Base-by-base conservation (phyloP, 2,888 invertebrate species). In the Macropis europaea region DNA sequence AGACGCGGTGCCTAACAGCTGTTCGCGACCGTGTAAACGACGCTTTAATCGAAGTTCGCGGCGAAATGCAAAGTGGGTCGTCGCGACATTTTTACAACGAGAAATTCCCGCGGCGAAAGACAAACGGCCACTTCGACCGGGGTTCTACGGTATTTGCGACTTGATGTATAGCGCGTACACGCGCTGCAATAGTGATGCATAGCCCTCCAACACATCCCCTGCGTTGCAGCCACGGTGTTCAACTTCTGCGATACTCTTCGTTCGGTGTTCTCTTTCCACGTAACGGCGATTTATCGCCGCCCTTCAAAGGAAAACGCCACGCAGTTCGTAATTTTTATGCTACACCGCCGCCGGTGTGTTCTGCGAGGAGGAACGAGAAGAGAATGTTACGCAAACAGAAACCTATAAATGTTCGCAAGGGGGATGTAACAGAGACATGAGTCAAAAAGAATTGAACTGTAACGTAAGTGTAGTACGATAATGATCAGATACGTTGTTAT, bases 241-340 rank as follows among this genome's bases (percentile, higher is more conserved):
- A 42, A 26, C 60, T 40, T 30, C 45, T 26, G 7, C 48, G 34
- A 48, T 52, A 52, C 45, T 40, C 32, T n/a, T n/a, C 45, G 45
- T 28, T 5, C 45, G 47, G 30, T 56, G 54, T 56, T 56, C 59
- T 30, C 48, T 42, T 26, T 7, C 28, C 59, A 34, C 61, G 36
- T 38, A 47, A 42, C 67, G 26, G 62, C 62, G 42, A 68, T 68
- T 68, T 68, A 68, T 63, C 43, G 63, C 38, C 38, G 11, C 48
- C 13, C n/a, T 43, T 45, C 36, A 28, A 36, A 42, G 43, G n/a
- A 28, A 7, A 28, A 17, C 22, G 7, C 22, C 30, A 22, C n/a
- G n/a, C n/a, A n/a, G n/a, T n/a, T n/a, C n/a, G n/a, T n/a, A n/a
- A n/a, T n/a, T n/a, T n/a, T n/a, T n/a, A n/a, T n/a, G n/a, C n/a